phyloP scores from a whole-genome alignment of 37 sponge, comb jelly and placozoan species.

The Halisarca cf. caerulea region DNA sequence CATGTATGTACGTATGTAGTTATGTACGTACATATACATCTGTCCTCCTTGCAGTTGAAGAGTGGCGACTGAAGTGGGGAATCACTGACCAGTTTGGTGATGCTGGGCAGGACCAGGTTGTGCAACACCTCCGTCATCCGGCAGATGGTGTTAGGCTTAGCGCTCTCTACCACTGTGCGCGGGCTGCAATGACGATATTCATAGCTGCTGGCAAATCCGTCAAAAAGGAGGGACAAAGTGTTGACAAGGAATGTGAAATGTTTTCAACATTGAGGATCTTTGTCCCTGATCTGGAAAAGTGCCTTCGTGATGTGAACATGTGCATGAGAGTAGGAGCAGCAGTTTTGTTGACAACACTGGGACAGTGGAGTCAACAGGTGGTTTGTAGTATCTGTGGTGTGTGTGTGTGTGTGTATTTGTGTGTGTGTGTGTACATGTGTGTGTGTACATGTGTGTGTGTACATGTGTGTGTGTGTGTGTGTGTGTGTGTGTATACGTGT shows the following conservation, averaged over 20 bases:
- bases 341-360: slow-evolving; percentile 45
- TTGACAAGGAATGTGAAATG: not conserved
- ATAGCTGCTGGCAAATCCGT: not conserved
- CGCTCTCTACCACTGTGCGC: slow-evolving; percentile 33
- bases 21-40: not conserved
- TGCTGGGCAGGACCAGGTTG: not conserved
- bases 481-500: not conserved
- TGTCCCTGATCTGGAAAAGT: slow-evolving; percentile 14
- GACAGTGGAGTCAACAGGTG: slow-evolving; percentile 47
- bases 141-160: slow-evolving; percentile 35
- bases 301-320: slow-evolving; percentile 19
- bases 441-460: not conserved
- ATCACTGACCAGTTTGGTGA: slow-evolving; percentile 34
- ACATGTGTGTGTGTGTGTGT: not conserved
- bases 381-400: not conserved
- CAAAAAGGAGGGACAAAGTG: not conserved
- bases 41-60: slow-evolving; percentile 37
- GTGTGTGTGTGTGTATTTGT: not conserved
- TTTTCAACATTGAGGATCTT: not conserved
- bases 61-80: slow-evolving; percentile 53
- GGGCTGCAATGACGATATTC: slow-evolving; percentile 22
- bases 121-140: slow-evolving; percentile 33
- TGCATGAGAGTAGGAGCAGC: slow-evolving; percentile 52
- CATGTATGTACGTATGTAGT: slow-evolving; percentile 11
- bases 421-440: not conserved